Evolutionary conservation across 2,113 vertebrate species (phyloP).

Genomic region (Eupsittula cactorum): DNA sequence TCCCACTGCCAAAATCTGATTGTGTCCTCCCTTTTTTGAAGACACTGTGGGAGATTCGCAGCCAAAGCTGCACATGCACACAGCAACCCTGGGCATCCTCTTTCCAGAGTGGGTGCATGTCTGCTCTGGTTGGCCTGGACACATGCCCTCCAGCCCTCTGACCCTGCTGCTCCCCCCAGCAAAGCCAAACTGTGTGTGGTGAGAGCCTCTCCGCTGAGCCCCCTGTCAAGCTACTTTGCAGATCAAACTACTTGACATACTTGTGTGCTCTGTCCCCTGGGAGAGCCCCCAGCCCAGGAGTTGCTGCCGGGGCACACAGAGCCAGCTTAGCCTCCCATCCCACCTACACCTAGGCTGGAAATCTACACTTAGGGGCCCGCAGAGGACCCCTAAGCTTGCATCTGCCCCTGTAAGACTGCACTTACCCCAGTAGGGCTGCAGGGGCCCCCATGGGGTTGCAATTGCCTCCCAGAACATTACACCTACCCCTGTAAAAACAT

Average conservation of each 20-base stretch:
- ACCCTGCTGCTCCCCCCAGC: neutral
- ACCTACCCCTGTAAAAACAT: neutral
- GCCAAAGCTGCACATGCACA: neutral
- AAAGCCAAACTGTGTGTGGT: neutral
- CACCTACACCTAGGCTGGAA: neutral
- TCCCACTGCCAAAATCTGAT: neutral
- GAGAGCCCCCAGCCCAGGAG: neutral
- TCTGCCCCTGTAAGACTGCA: neutral
- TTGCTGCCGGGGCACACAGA: fast-evolving
- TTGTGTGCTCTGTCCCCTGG: neutral
- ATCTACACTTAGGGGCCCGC: neutral
- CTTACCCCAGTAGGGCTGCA: neutral
- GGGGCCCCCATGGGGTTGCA: neutral
- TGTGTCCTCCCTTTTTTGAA: neutral
- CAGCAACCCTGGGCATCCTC: neutral
- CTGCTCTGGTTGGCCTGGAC: neutral
- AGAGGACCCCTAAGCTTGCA: neutral
- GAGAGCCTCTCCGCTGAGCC: neutral
- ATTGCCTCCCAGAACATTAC: neutral
- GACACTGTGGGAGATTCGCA: neutral
- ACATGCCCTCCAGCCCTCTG: neutral
- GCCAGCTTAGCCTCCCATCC: neutral
- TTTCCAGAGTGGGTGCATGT: fast-evolving
- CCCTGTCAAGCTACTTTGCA: neutral
- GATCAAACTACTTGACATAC: neutral